phyloP scores from a whole-genome alignment of 2,888 invertebrate genomes.

The Pimpla rufipes region DNA sequence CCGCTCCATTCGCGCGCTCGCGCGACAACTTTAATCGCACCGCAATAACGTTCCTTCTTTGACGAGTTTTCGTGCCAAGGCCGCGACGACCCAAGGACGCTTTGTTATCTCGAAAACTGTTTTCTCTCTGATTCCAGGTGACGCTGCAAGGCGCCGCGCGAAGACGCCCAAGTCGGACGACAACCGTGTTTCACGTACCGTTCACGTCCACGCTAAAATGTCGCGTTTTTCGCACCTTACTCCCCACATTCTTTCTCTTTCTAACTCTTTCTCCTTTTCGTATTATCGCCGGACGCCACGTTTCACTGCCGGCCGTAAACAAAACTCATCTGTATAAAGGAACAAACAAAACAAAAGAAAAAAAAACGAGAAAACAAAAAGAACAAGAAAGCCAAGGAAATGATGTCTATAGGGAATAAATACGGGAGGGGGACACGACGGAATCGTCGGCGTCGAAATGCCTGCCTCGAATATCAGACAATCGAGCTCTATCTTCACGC shows the following conservation, averaged over 20 bases:
- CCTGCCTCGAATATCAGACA: constrained; percentile 20
- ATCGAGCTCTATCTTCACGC: constrained; percentile 27
- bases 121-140: constrained; percentile 44
- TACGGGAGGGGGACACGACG: constrained; percentile 13
- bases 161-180: constrained; percentile 15
- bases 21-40: constrained; percentile 17
- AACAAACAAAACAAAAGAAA: constrained; percentile 7
- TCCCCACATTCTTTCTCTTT: constrained; percentile 23
- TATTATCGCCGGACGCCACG: constrained; percentile 23
- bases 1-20: not conserved
- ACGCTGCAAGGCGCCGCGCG: constrained; percentile 29
- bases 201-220: constrained; percentile 41
- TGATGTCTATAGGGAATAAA: constrained; percentile 5
- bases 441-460: constrained; percentile 30
- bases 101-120: not conserved
- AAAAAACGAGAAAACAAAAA: not conserved
- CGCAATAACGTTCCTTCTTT: constrained; percentile 13
- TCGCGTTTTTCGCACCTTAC: constrained; percentile 46
- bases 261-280: constrained; percentile 31
- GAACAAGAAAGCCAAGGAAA: constrained; percentile 11
- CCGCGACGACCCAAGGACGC: no score
- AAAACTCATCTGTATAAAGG: constrained; percentile 31
- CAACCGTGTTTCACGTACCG: constrained; percentile 12
- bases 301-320: constrained; percentile 31
- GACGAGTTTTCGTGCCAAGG: constrained; percentile 19